Evolutionary conservation across 2,888 invertebrate genomes (phyloP), one percentile per base, ranked within the genome.

Genomic region (Shargacucullia verbasci): DNA sequence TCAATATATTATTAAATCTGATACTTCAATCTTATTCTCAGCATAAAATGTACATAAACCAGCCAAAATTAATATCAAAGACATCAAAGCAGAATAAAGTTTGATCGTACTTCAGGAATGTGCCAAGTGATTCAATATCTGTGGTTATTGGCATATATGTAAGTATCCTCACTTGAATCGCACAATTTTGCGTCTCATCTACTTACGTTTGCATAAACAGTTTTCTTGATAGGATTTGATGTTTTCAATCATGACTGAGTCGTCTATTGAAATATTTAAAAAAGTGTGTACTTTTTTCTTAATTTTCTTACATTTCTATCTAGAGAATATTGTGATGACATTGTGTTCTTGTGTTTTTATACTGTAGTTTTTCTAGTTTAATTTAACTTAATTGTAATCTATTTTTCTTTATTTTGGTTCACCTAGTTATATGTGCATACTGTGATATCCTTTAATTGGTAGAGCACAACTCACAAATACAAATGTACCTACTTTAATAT

Each of bases 41-140:
- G 20, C 20, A 20, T 20, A 20, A 20, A 20, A 20, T 20, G 20
- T 4, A n/a, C 20, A 20, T 20, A 20, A 70, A 31, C n/a, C 33
- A 39, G 11, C 5, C 9, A 34, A 45, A 43, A 59, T 54, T 39
- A 49, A 52, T 59, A 68, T 50, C 25, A 12, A 37, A 41, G 33
- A 57, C 34, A 47, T 59, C 53, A 62, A 71, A 66, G 13, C 52
- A 44, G 49, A 34, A 59, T 57, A 59, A 64, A 59, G 43, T 60
- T 60, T 25, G 50, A 54, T 39, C 50, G 52, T 35, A 41, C 59
- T 50, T 47, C 53, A 63, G 40, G 50, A 50, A 59, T 47, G 50
- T 55, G 70, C 41, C 70, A 59, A 64, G 55, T 59, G 41, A 44
- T 56, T 60, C 49, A 46, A 70, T 70, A 65, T 64, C 55, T 34